phyloP scores from a whole-genome alignment of 92 coral and sea anemone genomes.

The Porites evermanni region DNA sequence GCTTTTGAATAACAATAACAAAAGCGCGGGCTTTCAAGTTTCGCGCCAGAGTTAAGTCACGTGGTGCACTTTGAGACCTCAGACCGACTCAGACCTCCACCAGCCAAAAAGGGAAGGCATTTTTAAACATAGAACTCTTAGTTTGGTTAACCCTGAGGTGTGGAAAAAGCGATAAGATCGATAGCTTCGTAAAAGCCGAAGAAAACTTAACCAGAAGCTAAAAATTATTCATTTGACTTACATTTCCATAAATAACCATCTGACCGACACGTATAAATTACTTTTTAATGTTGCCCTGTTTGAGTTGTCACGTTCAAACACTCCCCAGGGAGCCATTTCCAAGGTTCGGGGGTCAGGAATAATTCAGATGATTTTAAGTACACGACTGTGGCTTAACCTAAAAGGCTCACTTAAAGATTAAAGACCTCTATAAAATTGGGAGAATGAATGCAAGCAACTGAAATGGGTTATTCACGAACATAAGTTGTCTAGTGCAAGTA shows the following conservation, averaged over 20 bases:
- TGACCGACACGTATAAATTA: background rate
- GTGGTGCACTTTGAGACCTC: constrained; percentile 52
- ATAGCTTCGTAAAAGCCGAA: background rate
- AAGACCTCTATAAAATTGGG: too few species aligned
- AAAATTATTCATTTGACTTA: constrained; percentile 19
- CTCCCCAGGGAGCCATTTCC: background rate
- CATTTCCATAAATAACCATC: constrained; percentile 26
- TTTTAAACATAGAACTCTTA: background rate
- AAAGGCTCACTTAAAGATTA: too few species aligned
- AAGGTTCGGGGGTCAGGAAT: background rate
- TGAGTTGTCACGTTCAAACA: background rate
- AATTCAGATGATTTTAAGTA: too few species aligned
- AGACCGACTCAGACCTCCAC: constrained; percentile 34
- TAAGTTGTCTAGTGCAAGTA: background rate
- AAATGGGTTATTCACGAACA: too few species aligned
- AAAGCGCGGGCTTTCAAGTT: constrained; percentile 99
- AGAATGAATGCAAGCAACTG: too few species aligned
- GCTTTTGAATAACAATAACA: background rate
- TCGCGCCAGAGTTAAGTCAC: constrained; percentile 96
- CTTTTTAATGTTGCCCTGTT: background rate
- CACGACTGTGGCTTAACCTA: too few species aligned
- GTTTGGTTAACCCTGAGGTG: too few species aligned
- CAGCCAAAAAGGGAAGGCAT: background rate
- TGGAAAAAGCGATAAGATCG: background rate
- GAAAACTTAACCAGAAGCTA: background rate